A percentile compares a stretch with the other conserved stretches of the same genome.
Conservation (phyloP, 2,888 invertebrate species). For the Cantharis nigra region DNA sequence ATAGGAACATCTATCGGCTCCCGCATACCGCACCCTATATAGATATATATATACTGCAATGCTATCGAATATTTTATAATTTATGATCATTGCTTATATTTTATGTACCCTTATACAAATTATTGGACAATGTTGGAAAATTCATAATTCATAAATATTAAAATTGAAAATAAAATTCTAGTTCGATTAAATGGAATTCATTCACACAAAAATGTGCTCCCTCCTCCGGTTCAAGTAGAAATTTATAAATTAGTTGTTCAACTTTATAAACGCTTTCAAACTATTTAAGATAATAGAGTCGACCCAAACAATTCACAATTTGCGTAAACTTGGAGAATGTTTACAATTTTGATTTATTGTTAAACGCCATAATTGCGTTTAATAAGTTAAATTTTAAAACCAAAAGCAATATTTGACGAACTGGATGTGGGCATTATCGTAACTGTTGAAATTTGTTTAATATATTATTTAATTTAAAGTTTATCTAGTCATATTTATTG, state of each 20-base stretch:
- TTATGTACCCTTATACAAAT: not conserved
- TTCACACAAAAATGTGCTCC: not conserved
- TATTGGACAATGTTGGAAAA: not conserved
- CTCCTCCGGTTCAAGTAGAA: not conserved
- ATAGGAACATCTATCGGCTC: not conserved
- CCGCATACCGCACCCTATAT: not conserved
- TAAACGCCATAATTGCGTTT: not conserved
- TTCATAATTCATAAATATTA: not conserved
- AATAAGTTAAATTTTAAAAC: not conserved
- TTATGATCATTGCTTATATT: not conserved
- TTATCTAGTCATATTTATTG: too few species aligned
- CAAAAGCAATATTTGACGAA: too few species aligned
- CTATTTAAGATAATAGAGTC: not conserved
- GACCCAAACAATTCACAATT: not conserved
- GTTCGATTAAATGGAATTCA: not conserved
- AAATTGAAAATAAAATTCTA: not conserved
- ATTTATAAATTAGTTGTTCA: not conserved
- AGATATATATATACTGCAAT: not conserved
- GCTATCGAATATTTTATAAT: not conserved
- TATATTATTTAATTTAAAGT: too few species aligned
- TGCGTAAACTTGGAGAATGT: not conserved
- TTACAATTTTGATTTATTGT: not conserved
- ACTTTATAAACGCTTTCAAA: not conserved
- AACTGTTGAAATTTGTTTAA: too few species aligned
- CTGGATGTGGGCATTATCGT: too few species aligned